Evolutionary conservation across 2,113 vertebrate species (phyloP), one percentile per base, ranked within the genome.

Genomic region (Galbula dea): DNA sequence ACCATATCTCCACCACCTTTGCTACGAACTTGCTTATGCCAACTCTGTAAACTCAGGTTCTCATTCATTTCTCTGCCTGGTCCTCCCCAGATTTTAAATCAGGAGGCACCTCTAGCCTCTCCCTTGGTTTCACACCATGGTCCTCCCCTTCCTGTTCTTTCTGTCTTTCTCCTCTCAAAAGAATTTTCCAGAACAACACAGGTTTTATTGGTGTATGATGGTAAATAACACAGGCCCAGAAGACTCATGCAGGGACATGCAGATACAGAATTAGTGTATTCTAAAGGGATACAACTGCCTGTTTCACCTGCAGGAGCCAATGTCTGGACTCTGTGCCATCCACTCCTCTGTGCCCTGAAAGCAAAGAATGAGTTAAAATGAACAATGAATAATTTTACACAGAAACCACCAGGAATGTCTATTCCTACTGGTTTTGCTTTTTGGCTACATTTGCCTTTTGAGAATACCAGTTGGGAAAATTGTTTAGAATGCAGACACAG

Each of bases 351-450:
- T 85, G 61, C 37, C 52, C 41, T 39, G 11, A 83, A 89, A 88
- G 91, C 22, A 89, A 58, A 63, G 75, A 94, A 95, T 65, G 91
- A 89, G 93, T 91, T 94, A 96, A 96, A 96, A 86, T 30, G 65
- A 93, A 83, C 93, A 95, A 94, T 88, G 85, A 92, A 88, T 77
- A 55, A 91, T 86, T 94, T 94, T 93, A 91, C 83, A 94, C 52
- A 95, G 93, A 94, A 96, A 96, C 89, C 89, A 93, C 72, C 79
- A 95, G 93, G 91, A 94, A 94, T 93, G 84, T 6, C 8, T 94
- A 87, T 94, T 93, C 88, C 85, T 95, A 93, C 92, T 88, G 90
- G 76, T 93, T 94, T 95, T 81, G 61, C 83, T 81, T 92, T 94
- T 89, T 86, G 85, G 72, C 89, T 93, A 88, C 72, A 65, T 94